Base-by-base conservation (phyloP, 2,888 invertebrate species). In the Dynastes tityus region DNA sequence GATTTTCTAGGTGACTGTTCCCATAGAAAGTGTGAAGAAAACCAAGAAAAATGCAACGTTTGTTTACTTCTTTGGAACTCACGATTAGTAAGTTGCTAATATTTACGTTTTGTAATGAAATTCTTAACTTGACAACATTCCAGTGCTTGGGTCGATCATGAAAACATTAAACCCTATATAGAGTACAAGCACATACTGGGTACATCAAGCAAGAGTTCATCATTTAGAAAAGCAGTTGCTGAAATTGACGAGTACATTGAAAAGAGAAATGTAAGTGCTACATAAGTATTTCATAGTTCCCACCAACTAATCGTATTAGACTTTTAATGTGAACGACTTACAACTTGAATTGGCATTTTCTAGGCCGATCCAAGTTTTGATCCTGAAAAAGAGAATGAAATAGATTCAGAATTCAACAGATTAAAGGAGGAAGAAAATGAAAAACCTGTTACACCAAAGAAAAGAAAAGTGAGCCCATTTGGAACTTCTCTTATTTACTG, bases 61-160 rank as follows among this genome's bases (percentile, higher is more conserved):
- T 90, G 95, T 98, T 82, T 97, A 94, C 90, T 98, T 98, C 91
- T 98, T 97, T 89, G 98, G 98, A 78, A 94, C 96, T n/a, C 95
- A 96, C 85, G 97, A 98, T 88, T 97, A 96, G 97, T 97, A 91
- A 96, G 97, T 94, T 37, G 32, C 5, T 86, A 64, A 77, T 65
- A 70, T 80, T 77, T 64, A 81, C 80, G 80, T 84, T 77, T 83
- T 86, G 51, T 90, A 96, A 77, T 37, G 29, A 11, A 9, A 16
- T 78, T 9, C 49, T 45, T 76, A 79, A 78, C 68, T 77, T 27
- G 5, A 73, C 45, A 80, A 79, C 80, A 83, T 85, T 87, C 55
- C 90, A 96, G 96, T 90, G 97, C 96, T 5, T 98, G 97, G 96
- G 96, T 98, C 82, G 96, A 96, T 86, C 94, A 95, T 82, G 91